Conservation (phyloP, 2,888 invertebrate genomes). For the Hirtodrosophila cameraria region DNA sequence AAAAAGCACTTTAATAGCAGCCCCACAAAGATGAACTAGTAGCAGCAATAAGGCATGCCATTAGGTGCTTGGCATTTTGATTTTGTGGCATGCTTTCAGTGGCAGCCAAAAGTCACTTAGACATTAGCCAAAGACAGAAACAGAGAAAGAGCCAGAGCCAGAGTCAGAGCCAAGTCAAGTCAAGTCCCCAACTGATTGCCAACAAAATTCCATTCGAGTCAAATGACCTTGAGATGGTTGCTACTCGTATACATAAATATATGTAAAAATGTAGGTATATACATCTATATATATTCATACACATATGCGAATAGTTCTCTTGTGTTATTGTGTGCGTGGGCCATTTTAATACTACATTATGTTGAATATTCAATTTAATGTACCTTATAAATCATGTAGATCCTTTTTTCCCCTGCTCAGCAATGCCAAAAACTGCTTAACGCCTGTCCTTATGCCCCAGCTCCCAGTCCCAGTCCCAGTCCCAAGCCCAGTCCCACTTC, state of each 20-base stretch:
- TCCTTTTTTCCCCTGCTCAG: conserved; percentile 45
- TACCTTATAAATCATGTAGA: conserved; percentile 76
- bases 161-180: neutral
- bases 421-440: conserved; percentile 30
- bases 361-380: conserved; percentile 78
- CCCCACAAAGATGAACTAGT: neutral
- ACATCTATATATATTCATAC: conserved; percentile 3
- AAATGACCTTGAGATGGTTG: conserved; percentile 47
- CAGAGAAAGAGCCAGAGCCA: neutral
- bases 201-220: conserved; percentile 35
- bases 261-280: neutral
- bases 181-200: conserved; percentile 25
- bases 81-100: conserved; percentile 43
- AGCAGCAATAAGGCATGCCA: conserved; percentile 42
- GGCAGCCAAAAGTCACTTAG: conserved; percentile 48
- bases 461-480: neutral
- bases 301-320: conserved; percentile 37
- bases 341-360: conserved; percentile 76
- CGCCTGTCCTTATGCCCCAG: conserved; percentile 9
- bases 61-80: conserved; percentile 51
- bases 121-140: conserved; percentile 33
- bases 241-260: conserved; percentile 6
- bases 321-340: conserved; percentile 45
- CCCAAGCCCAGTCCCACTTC: neutral
- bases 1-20: conserved; percentile 37